Base-by-base conservation (phyloP, 30 jellyfish, hydroid and myxozoan species). In the Hydractinia echinata region DNA sequence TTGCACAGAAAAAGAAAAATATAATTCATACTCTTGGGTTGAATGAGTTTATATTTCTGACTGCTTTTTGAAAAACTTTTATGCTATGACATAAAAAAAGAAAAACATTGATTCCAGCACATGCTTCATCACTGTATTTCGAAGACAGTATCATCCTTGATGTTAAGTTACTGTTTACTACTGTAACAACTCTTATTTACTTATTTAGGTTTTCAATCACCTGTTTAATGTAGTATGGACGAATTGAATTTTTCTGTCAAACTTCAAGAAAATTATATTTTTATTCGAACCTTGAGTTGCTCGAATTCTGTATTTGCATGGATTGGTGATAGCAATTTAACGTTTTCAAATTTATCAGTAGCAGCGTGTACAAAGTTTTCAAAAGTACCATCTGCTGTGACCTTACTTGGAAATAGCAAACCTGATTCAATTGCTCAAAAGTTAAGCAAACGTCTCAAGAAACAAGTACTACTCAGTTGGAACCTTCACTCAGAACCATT, bases 381-480 rank as follows among this genome's bases (percentile, higher is more conserved):
- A 50, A 80, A 80, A 48, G 51, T 66, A 16, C 53, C 68, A 49
- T 66, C 87, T 20, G 14, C 61, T 62, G 87, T 80, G 21, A 68
- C 64, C 50, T 67, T 80, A 51, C 9, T 80, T 44, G 87, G 87
- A 14, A 14, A 61, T 14, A n/a, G 55, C 39, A 77, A 55, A 54
- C 16, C 84, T 14, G 21, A 20, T 20, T 20, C 87, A 52, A 64
- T 80, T 49, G 61, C 84, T 10, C 87, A 80, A 51, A 80, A 80
- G 50, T 69, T 80, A n/a, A 61, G 85, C 73, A 80, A 80, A 67
- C 58, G 87, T 19, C 66, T 80, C 49, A 67, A 80, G 7, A 80
- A 80, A 51, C 87, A 80, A 66, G 85, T 80, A 15, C 55, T 80
- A 11, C 66, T 80, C 21, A 80, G 87, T 50, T 80, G 67, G 30